phyloP scores from a whole-genome alignment of 2,888 invertebrate genomes.

The Pteria penguin region DNA sequence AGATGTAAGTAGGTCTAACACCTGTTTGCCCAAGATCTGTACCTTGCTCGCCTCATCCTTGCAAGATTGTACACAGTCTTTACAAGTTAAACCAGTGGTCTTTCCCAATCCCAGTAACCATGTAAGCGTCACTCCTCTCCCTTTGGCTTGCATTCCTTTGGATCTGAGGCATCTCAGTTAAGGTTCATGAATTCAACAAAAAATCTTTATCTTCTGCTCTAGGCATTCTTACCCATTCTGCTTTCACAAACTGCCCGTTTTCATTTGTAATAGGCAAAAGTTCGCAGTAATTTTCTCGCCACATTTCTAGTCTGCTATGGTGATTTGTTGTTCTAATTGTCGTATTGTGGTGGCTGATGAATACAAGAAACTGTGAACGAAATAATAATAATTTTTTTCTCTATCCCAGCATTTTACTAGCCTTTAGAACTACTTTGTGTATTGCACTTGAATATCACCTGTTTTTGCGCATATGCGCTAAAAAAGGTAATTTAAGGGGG shows the following conservation, averaged over 20 bases:
- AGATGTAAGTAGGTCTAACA: neutral
- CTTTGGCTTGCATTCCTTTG: neutral
- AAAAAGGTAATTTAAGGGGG: neutral
- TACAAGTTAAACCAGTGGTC: neutral
- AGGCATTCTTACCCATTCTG: neutral
- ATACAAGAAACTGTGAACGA: neutral
- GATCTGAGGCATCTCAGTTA: neutral
- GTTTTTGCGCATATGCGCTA: neutral
- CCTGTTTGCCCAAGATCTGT: neutral
- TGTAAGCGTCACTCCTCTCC: neutral
- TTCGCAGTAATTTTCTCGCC: neutral
- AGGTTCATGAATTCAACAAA: neutral
- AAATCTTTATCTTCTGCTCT: neutral
- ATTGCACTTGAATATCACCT: neutral
- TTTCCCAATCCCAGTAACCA: neutral
- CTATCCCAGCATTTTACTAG: neutral
- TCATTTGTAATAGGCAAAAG: neutral
- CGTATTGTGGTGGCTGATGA: neutral
- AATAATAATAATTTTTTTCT: neutral
- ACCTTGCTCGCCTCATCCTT: neutral
- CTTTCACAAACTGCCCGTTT: neutral
- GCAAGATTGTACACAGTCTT: too few relatives aligned
- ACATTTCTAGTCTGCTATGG: neutral
- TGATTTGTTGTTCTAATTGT: neutral
- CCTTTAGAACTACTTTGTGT: neutral